These are phyloP conservation scores for Mico argentatus DNA, from an alignment of 2,797 vertebrate species.

Conservation along the genomic window DNA sequence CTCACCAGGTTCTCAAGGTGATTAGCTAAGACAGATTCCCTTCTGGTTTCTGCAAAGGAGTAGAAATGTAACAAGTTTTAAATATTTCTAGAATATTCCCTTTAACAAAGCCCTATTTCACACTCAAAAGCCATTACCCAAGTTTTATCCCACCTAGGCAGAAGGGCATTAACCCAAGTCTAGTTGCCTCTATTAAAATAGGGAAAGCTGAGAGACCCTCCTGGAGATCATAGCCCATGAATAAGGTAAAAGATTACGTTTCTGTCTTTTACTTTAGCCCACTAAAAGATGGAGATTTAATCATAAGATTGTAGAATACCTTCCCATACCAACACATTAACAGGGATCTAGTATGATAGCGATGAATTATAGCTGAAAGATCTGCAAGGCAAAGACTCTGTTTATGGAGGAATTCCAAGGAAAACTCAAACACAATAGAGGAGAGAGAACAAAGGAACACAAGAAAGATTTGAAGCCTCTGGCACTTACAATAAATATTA, in stretches of 20 bases:
- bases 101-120: background rate
- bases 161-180: background rate
- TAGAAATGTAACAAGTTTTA: background rate
- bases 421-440: background rate
- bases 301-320: too few relatives aligned
- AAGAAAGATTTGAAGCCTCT: background rate
- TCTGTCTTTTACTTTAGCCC: too few relatives aligned
- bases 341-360: too few relatives aligned
- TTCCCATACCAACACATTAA: background rate
- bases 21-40: background rate
- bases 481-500: background rate
- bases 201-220: too few relatives aligned
- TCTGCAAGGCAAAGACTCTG: fast-evolving
- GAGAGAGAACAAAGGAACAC: background rate
- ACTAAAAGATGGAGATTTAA: background rate
- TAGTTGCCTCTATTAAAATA: background rate
- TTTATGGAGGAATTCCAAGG: background rate
- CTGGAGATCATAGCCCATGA: background rate
- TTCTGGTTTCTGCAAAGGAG: background rate
- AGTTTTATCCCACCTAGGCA: background rate
- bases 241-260: too few relatives aligned
- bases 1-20: background rate
- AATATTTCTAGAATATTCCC: background rate
- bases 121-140: background rate
- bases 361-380: background rate